Evolutionary conservation across 2,797 vertebrate genomes (phyloP).

Genomic region (Betta splendens): DNA sequence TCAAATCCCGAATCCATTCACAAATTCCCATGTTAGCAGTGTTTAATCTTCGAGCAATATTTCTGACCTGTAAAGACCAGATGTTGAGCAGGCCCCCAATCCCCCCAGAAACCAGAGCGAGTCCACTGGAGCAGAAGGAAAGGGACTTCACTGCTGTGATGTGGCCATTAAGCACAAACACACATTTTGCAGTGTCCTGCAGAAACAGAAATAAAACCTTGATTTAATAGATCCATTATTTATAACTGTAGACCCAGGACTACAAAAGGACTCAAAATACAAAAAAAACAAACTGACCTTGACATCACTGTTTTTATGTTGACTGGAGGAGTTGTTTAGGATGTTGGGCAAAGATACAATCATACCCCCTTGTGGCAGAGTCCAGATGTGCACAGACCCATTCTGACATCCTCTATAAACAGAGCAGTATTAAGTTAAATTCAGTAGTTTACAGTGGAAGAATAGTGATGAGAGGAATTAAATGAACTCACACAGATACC

Average conservation of each 20-base stretch:
- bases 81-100: constrained; percentile 85
- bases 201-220: constrained; percentile 13
- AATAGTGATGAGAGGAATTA: neutral
- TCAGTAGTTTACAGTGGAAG: neutral
- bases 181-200: constrained; percentile 77
- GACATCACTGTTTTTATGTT: constrained; percentile 67
- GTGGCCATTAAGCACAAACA: constrained; percentile 83
- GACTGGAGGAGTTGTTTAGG: constrained; percentile 61
- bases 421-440: neutral
- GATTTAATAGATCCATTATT: neutral
- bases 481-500: constrained; percentile 80
- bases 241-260: neutral
- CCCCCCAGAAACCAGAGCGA: constrained; percentile 82
- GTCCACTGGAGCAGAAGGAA: constrained; percentile 82
- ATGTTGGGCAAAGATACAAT: constrained; percentile 75
- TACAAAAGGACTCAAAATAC: neutral
- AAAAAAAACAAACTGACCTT: constrained; percentile 68
- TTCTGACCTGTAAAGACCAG: constrained; percentile 84
- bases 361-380: constrained; percentile 81
- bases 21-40: neutral
- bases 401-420: constrained; percentile 82
- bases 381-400: constrained; percentile 84
- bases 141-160: constrained; percentile 84
- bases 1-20: constrained; percentile 2
- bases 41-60: neutral